phyloP scores from a whole-genome alignment of 2,888 invertebrate species.

The Sarcophaga carnaria region DNA sequence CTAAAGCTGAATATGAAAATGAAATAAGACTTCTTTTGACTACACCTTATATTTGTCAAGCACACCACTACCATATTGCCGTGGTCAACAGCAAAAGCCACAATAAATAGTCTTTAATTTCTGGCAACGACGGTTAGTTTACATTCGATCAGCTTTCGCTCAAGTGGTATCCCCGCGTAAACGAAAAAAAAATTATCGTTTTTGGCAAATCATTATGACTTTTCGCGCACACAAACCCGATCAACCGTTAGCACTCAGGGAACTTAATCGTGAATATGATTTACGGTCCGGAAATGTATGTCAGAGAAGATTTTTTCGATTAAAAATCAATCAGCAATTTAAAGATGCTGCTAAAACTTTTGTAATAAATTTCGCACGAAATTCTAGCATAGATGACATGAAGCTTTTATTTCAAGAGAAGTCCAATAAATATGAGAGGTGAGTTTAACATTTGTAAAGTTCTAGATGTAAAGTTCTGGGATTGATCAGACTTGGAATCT shows the following conservation, averaged over 20 bases:
- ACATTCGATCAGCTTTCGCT: no score
- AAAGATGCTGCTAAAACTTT: constrained; percentile 71
- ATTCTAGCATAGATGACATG: constrained; percentile 78
- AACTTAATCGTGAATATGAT: constrained; percentile 40
- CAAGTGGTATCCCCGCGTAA: no score
- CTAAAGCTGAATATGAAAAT: no score
- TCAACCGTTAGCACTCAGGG: constrained; percentile 61
- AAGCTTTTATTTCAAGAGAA: constrained; percentile 74
- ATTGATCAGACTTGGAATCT: no score
- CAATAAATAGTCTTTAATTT: no score
- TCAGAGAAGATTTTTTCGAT: neutral
- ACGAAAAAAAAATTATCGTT: no score
- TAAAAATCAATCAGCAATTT: neutral
- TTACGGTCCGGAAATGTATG: neutral
- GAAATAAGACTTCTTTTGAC: no score
- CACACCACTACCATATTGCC: no score
- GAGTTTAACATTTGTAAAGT: neutral
- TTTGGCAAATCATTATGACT: constrained; percentile 35
- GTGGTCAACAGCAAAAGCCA: no score
- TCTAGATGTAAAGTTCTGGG: no score
- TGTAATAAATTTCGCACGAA: constrained; percentile 74
- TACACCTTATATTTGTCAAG: no score
- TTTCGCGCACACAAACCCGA: constrained; percentile 61
- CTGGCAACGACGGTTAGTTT: no score
- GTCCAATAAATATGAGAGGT: constrained; percentile 72